Conservation (phyloP, 2,888 invertebrate genomes). For the Mellilla xanthometata region DNA sequence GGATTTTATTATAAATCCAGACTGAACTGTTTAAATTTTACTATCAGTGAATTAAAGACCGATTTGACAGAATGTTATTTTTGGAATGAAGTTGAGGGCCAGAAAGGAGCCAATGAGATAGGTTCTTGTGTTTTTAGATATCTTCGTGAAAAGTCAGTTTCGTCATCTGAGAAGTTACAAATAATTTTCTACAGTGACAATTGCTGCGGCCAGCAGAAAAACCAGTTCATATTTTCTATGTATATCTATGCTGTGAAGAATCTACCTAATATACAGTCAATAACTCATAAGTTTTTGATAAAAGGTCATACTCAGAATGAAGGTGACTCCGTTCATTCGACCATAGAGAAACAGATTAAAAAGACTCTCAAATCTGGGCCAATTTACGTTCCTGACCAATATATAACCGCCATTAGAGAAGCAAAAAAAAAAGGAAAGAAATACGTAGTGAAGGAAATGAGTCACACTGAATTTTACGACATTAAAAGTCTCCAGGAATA, state of each 20-base stretch:
- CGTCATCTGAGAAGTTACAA: background rate
- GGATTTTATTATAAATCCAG: constrained; percentile 22
- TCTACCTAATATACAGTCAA: background rate
- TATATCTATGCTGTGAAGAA: background rate
- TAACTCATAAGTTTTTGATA: background rate
- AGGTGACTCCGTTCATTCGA: background rate
- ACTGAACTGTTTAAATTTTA: constrained; percentile 16
- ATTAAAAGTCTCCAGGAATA: too few species aligned
- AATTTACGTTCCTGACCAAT: background rate
- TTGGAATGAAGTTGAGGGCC: constrained; percentile 1
- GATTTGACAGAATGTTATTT: background rate
- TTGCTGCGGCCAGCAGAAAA: constrained; percentile 3
- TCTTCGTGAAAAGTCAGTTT: background rate
- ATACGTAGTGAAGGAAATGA: too few species aligned
- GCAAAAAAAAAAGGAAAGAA: too few species aligned
- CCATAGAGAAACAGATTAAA: background rate
- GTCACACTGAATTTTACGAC: too few species aligned
- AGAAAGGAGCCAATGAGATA: constrained; percentile 1
- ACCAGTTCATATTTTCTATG: background rate
- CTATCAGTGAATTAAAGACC: background rate
- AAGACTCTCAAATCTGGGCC: background rate
- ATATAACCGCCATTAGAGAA: background rate
- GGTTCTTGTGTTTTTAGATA: background rate
- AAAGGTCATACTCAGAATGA: too few species aligned
- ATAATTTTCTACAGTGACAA: background rate